These are phyloP conservation scores for Antechinus stuartii DNA, from an alignment of 2,113 vertebrate genomes.

Conservation along the genomic window DNA sequence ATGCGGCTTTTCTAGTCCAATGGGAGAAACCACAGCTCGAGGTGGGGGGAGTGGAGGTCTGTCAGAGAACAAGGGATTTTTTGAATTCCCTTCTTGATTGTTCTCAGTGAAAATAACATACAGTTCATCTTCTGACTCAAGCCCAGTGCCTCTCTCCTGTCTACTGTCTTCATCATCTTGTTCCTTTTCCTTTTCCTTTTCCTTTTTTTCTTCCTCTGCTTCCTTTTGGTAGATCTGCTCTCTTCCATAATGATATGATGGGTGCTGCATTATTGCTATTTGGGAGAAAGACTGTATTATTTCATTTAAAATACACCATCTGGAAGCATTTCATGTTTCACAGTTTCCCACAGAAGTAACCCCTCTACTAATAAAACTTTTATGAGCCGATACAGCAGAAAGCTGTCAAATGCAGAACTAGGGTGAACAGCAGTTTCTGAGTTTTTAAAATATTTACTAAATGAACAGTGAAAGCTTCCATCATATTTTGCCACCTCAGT, in stretches of 20 bases:
- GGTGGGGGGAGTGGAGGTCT: constrained; percentile 88
- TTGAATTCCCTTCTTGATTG: not conserved
- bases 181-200: not conserved
- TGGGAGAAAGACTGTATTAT: constrained; percentile 63
- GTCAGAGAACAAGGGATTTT: constrained; percentile 48
- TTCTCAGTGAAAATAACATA: constrained; percentile 80
- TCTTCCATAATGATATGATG: constrained; percentile 40
- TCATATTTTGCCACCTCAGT: constrained; percentile 57
- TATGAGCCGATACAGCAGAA: constrained; percentile 70
- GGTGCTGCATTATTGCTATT: constrained; percentile 60
- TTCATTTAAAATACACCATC: constrained; percentile 71
- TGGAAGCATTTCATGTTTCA: constrained; percentile 73
- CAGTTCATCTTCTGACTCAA: constrained; percentile 68
- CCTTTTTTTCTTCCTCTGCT: not conserved
- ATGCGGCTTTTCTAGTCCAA: constrained; percentile 74
- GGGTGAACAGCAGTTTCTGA: constrained; percentile 53
- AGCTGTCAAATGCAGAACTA: constrained; percentile 69
- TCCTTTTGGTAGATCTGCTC: not conserved
- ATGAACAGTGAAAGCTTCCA: constrained; percentile 63
- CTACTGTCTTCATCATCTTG: constrained; percentile 21
- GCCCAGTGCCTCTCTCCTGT: constrained; percentile 16
- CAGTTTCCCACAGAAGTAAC: constrained; percentile 70
- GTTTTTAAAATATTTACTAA: constrained; percentile 80
- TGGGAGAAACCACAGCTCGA: constrained; percentile 73
- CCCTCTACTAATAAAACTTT: constrained; percentile 80